A percentile compares a stretch with the other conserved stretches of the same genome.
Conservation (phyloP, 2,888 invertebrate genomes). For the Dryobota labecula region DNA sequence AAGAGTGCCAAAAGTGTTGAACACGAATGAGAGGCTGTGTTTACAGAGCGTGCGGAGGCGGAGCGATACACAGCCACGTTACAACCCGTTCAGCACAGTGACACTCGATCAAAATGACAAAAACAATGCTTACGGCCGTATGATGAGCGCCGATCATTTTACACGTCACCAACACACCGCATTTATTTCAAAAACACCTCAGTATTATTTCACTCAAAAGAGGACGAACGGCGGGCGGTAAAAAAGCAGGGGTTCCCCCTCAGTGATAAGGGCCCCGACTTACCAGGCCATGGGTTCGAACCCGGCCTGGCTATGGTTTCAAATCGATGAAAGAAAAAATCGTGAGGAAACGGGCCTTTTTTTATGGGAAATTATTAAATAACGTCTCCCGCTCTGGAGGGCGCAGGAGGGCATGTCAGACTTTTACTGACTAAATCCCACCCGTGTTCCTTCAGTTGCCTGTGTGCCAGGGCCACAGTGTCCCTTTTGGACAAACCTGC, state of each 20-base stretch:
- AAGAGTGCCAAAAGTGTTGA: constrained; percentile 27
- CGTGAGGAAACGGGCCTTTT: neutral
- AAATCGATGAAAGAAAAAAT: neutral
- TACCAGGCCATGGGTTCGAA: neutral
- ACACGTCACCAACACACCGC: neutral
- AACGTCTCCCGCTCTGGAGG: too few species aligned
- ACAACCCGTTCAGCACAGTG: too few species aligned
- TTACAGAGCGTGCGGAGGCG: neutral
- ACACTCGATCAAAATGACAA: neutral
- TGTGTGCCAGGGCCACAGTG: too few species aligned
- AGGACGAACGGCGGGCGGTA: too few species aligned
- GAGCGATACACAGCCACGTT: neutral
- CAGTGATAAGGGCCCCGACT: neutral
- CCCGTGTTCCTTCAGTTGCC: too few species aligned
- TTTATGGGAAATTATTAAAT: too few species aligned
- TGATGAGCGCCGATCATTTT: constrained; percentile 1
- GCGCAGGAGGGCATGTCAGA: too few species aligned
- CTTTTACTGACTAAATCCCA: too few species aligned
- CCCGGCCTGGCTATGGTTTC: neutral
- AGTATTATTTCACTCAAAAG: neutral
- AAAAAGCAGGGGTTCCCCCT: neutral
- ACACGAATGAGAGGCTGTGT: constrained; percentile 9
- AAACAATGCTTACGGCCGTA: too few species aligned
- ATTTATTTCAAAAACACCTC: too few species aligned
- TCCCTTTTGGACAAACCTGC: too few species aligned